Conservation (phyloP, 2,888 invertebrate genomes). For the Neocrepidodera transversa region DNA sequence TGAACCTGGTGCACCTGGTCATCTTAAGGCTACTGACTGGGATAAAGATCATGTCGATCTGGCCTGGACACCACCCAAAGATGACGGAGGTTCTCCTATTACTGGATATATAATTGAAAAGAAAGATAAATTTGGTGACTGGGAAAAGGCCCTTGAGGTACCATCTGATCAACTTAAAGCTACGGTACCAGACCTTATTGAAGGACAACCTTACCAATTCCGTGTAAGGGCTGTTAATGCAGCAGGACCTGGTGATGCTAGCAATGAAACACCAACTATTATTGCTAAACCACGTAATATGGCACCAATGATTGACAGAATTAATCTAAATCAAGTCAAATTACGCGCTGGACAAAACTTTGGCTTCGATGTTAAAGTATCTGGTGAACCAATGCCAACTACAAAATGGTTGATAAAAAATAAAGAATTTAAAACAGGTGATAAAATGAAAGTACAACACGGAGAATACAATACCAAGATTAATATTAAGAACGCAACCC, state of each 20-base stretch:
- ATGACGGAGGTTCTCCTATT: constrained; percentile 90
- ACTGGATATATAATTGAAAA: constrained; percentile 87
- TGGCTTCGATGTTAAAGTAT: constrained; percentile 85
- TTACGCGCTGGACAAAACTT: constrained; percentile 93
- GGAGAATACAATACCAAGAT: constrained; percentile 87
- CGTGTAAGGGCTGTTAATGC: constrained; percentile 86
- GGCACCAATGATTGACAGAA: constrained; percentile 90
- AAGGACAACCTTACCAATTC: constrained; percentile 92
- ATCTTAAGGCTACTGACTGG: constrained; percentile 91
- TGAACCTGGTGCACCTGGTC: constrained; percentile 86
- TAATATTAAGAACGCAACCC: constrained; percentile 77
- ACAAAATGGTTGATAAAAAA: constrained; percentile 90
- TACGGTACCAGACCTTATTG: constrained; percentile 88
- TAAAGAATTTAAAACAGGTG: constrained; percentile 77
- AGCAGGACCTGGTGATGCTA: constrained; percentile 92
- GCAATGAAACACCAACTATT: constrained; percentile 85
- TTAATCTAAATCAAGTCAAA: constrained; percentile 83
- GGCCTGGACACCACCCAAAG: constrained; percentile 84
- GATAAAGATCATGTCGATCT: constrained; percentile 94
- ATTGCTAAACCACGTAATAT: constrained; percentile 89
- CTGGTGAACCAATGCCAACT: constrained; percentile 93
- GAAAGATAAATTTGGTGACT: constrained; percentile 93
- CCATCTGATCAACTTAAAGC: constrained; percentile 83
- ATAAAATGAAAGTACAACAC: constrained; percentile 80
- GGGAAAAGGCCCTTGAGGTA: constrained; percentile 91